Base-by-base conservation (phyloP, 2,113 vertebrate genomes). In the Nipponia nippon region DNA sequence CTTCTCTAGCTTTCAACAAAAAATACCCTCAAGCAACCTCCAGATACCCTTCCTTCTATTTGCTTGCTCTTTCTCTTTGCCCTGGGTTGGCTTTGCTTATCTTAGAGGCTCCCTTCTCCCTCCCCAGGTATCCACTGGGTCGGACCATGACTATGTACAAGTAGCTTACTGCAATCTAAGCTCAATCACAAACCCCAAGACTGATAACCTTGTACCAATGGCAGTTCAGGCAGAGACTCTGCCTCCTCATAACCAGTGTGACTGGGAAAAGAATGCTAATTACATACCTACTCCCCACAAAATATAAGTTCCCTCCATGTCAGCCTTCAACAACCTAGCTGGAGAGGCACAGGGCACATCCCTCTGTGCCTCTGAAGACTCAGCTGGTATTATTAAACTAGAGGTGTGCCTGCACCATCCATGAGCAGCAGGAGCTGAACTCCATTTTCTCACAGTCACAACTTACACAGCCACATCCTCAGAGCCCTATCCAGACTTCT, bases 141-240 rank as follows among this genome's bases (percentile, higher is more conserved):
- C 40, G 32, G 40, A 71, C 16, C 29, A n/a, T 2, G 2, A 53
- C 52, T 42, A 46, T 0, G 2, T 42, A 63, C 1, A 1, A 63
- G 58, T 27, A 82, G 18, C 7, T 89, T 38, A 58, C 42, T 66
- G 26, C 44, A 83, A 46, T n/a, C 62, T 46, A 36, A 50, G 13
- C 19, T 94, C 58, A 40, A 19, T 63, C 56, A 83, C 19, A 85
- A 75, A n/a, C 9, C 32, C 32, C 15, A 66, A 6, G 1, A 61
- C 10, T 44, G 36, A 83, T 25, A 75, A 10, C 61, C 38, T 55
- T 30, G 12, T 49, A 58, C 34, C 50, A 70, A 42, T 1, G 16
- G 36, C 52, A 87, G 38, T 44, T 91, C 53, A 91, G 59, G n/a
- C 46, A 89, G n/a, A 83, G 25, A 75, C 16, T 73, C 16, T 61